A percentile compares a stretch with the other conserved stretches of the same genome.
These are phyloP conservation scores for Aphelocoma californica DNA, from an alignment of 2,797 vertebrate species.

Conservation along the genomic window DNA sequence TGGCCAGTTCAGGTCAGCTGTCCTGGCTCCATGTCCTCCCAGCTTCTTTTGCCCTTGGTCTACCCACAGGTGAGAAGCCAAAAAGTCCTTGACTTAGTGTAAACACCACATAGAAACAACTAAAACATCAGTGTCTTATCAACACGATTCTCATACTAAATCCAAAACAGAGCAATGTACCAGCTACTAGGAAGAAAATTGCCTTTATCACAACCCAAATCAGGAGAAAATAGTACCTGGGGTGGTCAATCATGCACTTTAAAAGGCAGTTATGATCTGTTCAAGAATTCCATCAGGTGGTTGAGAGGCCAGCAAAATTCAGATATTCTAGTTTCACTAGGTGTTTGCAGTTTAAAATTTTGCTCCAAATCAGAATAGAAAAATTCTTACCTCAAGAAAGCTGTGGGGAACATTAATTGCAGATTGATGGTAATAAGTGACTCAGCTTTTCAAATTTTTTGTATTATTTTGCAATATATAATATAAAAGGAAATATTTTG, in stretches of 20 bases:
- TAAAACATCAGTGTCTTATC: background rate
- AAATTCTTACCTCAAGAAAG: background rate
- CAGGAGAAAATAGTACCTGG: background rate
- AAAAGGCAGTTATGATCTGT: background rate
- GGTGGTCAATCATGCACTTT: background rate
- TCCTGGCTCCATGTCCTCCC: background rate
- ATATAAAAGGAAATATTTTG: constrained; percentile 44
- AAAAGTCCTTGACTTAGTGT: background rate
- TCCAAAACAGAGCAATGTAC: background rate
- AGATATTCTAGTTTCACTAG: background rate
- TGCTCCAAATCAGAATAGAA: background rate
- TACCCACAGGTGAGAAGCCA: background rate
- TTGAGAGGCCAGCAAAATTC: background rate
- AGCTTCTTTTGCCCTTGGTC: background rate
- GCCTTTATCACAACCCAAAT: background rate
- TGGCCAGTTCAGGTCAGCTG: background rate
- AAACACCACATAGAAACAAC: background rate
- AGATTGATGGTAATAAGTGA: background rate
- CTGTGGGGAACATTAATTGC: background rate
- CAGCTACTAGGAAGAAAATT: background rate
- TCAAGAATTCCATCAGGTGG: background rate
- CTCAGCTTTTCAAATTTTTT: background rate
- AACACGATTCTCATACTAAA: background rate
- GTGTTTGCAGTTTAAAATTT: background rate
- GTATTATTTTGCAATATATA: constrained; percentile 16